Base-by-base conservation (phyloP, 1,140 invertebrate species). In the Drosophila aff. region DNA sequence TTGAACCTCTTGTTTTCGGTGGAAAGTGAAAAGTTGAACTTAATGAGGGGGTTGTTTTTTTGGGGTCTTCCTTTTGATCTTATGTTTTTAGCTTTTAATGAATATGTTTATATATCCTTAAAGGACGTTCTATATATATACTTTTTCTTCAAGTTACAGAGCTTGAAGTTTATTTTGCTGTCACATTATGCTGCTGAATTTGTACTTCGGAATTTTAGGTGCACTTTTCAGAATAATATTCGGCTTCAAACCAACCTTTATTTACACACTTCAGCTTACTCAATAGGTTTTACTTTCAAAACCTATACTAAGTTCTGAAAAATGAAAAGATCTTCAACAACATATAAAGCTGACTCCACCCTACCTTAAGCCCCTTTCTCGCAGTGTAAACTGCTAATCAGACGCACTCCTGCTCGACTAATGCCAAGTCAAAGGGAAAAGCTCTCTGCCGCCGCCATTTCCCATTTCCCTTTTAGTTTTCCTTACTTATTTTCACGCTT, bases 351-450 rank as follows among this genome's bases (percentile, higher is more conserved):
- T 13, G 18, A 21, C 21, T 47, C 7, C 1, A 50, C 18, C 18
- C 16, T 6, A 18, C 3, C 9, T 1, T 15, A 0, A n/a, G 1
- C 18, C 4, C 3, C 5, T 66, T 66, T 66, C 16, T 46, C 7
- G 3, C 40, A 1, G 59, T 66, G 63, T 18, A 18, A 62, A 60
- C 18, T 60, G 64, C 64, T 67, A 67, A 64, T 67, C 33, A 67
- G 43, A 65, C 23, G 59, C 64, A 66, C 53, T 58, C 46, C 65
- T 65, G 63, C 63, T 44, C 58, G 16, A 55, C 55, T 61, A 61
- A 74, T 74, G 57, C 50, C 72, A 75, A 77, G 75, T 77, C 65
- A 69, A 57, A 65, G 61, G 73, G 69, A 76, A 75, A 76, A 76
- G 72, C 73, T 55, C 21, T 47, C 7, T 13, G 36, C 11, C n/a